phyloP scores from a whole-genome alignment of 2,888 invertebrate genomes.

The Teleiodes luculella region DNA sequence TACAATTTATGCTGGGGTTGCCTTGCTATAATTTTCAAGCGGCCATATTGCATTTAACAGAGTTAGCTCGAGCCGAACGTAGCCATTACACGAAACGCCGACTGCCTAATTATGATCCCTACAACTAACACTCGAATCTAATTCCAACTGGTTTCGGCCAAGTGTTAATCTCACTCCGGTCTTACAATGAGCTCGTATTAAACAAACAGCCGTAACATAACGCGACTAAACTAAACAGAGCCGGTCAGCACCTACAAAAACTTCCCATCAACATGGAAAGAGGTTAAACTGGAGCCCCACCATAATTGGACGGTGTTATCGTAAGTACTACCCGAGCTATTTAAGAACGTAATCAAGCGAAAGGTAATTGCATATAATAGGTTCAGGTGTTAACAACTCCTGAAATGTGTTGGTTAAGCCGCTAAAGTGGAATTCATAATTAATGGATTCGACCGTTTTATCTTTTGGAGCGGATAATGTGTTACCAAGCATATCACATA shows the following conservation, averaged over 20 bases:
- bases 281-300: conserved; percentile 19
- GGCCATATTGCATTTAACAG: conserved; percentile 13
- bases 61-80: conserved; percentile 17
- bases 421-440: conserved; percentile 32
- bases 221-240: conserved; percentile 23
- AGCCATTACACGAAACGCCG: conserved; percentile 24
- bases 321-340: conserved; percentile 41
- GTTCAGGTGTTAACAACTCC: conserved; percentile 54
- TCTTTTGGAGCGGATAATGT: conserved; percentile 25
- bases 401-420: conserved; percentile 40
- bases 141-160: conserved; percentile 31
- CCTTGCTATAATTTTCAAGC: not conserved
- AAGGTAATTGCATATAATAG: conserved; percentile 47
- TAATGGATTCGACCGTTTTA: conserved; percentile 33
- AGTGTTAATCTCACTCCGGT: conserved; percentile 33
- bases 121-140: conserved; percentile 32
- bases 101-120: conserved; percentile 29
- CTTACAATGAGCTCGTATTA: conserved; percentile 32
- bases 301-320: conserved; percentile 29
- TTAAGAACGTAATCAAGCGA: conserved; percentile 48
- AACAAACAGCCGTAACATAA: conserved; percentile 34
- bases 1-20: not conserved
- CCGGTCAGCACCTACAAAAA: conserved; percentile 13
- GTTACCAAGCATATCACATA: too few relatives aligned
- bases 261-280: not conserved